phyloP scores from a whole-genome alignment of 1,140 invertebrate species.

The Macrobrachium rosenbergii region DNA sequence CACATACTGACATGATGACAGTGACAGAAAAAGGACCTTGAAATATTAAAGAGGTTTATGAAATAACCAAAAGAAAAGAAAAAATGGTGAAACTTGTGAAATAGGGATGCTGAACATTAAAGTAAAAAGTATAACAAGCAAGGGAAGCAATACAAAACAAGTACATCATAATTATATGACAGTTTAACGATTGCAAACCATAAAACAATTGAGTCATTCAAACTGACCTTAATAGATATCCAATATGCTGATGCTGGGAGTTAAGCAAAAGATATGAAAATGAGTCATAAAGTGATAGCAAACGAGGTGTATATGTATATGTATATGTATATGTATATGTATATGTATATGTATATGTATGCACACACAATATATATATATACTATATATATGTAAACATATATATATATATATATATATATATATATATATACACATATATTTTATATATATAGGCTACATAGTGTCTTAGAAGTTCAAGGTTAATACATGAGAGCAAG shows the following conservation, averaged over 20 bases:
- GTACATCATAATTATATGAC: too few relatives aligned
- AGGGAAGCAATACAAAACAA: too few relatives aligned
- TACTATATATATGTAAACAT: not conserved
- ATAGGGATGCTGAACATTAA: too few relatives aligned
- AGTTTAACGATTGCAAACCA: too few relatives aligned
- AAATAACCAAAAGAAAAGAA: too few relatives aligned
- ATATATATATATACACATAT: not conserved
- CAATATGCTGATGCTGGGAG: not conserved
- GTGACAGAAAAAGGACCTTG: too few relatives aligned
- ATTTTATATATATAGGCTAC: not conserved
- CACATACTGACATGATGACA: too few relatives aligned
- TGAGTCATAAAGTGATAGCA: not conserved
- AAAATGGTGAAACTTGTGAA: too few relatives aligned
- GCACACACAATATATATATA: too few relatives aligned
- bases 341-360: slow-evolving; percentile 25
- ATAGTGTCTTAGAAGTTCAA: not conserved
- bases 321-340: not conserved
- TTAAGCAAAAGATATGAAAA: not conserved
- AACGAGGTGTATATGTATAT: not conserved
- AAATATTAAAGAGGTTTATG: too few relatives aligned
- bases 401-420: not conserved
- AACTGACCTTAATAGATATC: slow-evolving; percentile 14
- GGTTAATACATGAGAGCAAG: not conserved
- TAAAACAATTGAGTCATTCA: not conserved
- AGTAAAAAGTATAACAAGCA: too few relatives aligned